These are phyloP conservation scores for Pseudococcus viburni DNA, from an alignment of 2,888 invertebrate species.

Conservation along the genomic window DNA sequence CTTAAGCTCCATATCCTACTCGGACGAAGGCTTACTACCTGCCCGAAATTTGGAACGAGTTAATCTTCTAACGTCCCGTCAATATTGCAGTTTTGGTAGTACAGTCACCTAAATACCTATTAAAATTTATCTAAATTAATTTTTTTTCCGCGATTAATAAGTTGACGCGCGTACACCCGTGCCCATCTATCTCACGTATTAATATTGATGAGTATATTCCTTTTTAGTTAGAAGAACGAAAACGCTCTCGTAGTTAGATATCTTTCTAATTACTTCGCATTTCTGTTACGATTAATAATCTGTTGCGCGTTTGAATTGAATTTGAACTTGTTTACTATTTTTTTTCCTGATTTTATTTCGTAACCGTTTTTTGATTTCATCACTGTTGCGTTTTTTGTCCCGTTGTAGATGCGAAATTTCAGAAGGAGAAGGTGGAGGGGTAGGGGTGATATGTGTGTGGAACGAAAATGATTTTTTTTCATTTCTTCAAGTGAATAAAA, in stretches of 20 bases:
- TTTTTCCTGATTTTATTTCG: background rate
- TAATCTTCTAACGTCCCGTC: constrained; percentile 85
- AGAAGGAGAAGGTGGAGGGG: background rate
- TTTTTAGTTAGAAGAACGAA: constrained; percentile 51
- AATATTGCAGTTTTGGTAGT: constrained; percentile 97
- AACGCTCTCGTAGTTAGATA: constrained; percentile 55
- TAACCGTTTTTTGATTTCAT: background rate
- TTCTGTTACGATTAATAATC: constrained; percentile 35
- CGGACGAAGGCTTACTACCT: constrained; percentile 75
- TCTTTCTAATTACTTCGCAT: constrained; percentile 45
- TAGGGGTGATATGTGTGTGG: background rate
- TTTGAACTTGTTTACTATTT: background rate
- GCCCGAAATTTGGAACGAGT: constrained; percentile 72
- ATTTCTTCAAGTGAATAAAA: background rate
- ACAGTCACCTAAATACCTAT: constrained; percentile 77
- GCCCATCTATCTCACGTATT: constrained; percentile 45
- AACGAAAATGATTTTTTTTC: background rate
- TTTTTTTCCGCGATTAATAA: constrained; percentile 13
- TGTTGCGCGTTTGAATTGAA: constrained; percentile 33
- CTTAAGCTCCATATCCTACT: constrained; percentile 89
- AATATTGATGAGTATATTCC: constrained; percentile 55
- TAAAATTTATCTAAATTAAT: constrained; percentile 50
- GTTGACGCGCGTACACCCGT: constrained; percentile 38
- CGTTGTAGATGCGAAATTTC: background rate
- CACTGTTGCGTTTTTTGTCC: background rate